These are phyloP conservation scores for Virgularia gustaviana DNA, from an alignment of 92 coral and sea anemone genomes.

Conservation along the genomic window DNA sequence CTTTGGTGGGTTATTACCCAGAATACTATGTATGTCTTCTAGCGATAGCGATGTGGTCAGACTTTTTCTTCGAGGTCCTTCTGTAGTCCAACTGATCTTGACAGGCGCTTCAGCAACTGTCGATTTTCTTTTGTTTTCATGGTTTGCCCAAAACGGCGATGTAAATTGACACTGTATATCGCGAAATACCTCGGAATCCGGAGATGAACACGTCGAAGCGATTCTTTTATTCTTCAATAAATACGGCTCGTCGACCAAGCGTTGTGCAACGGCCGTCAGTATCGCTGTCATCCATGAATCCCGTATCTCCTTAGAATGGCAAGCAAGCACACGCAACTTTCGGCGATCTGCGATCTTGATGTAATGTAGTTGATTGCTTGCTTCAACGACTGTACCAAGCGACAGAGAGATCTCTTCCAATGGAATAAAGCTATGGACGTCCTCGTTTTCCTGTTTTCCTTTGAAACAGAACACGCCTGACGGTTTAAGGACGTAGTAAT, in stretches of 20 bases:
- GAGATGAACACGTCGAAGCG: constrained; percentile 2
- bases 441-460: neutral
- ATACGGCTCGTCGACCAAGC: constrained; percentile 11
- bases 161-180: constrained; percentile 21
- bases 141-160: constrained; percentile 27
- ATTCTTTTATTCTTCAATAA: neutral
- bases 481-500: constrained; percentile 29
- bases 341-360: constrained; percentile 14
- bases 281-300: constrained; percentile 35
- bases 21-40: constrained; percentile 27
- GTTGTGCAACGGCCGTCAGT: constrained; percentile 29
- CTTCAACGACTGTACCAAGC: constrained; percentile 13
- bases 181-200: constrained; percentile 22
- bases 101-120: too few relatives aligned
- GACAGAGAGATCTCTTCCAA: constrained; percentile 26
- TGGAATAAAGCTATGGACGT: neutral
- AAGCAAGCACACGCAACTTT: constrained; percentile 18
- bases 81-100: too few relatives aligned
- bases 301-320: constrained; percentile 23
- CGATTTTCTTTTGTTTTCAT: neutral
- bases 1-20: neutral
- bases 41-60: constrained; percentile 16
- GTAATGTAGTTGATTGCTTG: constrained; percentile 7
- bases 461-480: constrained; percentile 27
- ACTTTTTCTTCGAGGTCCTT: too few relatives aligned